A percentile compares a stretch with the other conserved stretches of the same genome.
phyloP scores from a whole-genome alignment of 2,797 vertebrate genomes.

The Bovichtus diacanthus region DNA sequence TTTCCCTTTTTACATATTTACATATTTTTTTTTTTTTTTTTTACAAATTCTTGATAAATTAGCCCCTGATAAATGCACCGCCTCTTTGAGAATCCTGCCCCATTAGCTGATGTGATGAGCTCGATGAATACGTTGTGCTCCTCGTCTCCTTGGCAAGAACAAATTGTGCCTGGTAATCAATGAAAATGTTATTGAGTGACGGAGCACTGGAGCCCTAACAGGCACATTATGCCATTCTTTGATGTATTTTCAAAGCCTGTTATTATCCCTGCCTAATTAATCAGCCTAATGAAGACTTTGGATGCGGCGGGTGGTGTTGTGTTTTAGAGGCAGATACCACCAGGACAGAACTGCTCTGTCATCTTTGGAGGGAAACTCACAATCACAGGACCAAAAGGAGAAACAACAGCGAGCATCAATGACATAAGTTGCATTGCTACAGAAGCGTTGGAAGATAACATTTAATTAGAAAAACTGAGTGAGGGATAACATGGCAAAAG shows the following conservation, averaged over 20 bases:
- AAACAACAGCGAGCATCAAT: conserved; percentile 10
- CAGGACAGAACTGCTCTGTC: conserved; percentile 23
- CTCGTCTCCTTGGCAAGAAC: conserved; percentile 57
- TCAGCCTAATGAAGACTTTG: conserved; percentile 65
- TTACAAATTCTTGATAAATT: conserved; percentile 35
- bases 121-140: conserved; percentile 61
- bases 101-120: conserved; percentile 37
- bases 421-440: conserved; percentile 17
- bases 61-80: conserved; percentile 38
- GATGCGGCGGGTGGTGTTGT: conserved; percentile 46
- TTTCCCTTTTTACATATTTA: conserved; percentile 8
- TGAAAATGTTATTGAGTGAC: conserved; percentile 77
- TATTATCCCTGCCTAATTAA: conserved; percentile 72
- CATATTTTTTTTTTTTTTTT: too few species aligned
- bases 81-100: conserved; percentile 37
- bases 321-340: conserved; percentile 30
- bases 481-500: conserved; percentile 52
- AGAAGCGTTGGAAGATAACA: conserved; percentile 23
- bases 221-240: conserved; percentile 73
- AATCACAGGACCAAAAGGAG: conserved; percentile 26
- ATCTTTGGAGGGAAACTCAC: conserved; percentile 32
- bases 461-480: conserved; percentile 52
- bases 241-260: conserved; percentile 78
- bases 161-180: conserved; percentile 77
- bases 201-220: conserved; percentile 55